Percentiles rank a stretch among this genome's conserved stretches.
Evolutionary conservation across 2,888 invertebrate species (phyloP).

Genomic region (Mythimna lalbum): DNA sequence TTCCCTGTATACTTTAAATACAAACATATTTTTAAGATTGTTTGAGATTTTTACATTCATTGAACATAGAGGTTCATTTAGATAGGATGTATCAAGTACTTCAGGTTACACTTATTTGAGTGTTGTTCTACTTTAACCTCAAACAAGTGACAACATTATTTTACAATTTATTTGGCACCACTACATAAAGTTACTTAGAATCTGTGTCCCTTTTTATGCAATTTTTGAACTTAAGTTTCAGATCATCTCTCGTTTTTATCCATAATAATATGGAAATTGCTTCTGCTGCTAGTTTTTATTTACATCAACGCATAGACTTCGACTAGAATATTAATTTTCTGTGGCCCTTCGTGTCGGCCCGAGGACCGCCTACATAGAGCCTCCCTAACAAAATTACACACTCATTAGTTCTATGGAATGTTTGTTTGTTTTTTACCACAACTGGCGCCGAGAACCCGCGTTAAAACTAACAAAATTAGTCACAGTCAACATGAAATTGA

Average conservation of each 20-base stretch:
- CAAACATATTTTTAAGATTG: neutral
- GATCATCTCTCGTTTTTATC: slow-evolving; percentile 7
- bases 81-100: slow-evolving; percentile 17
- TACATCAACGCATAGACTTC: slow-evolving; percentile 51
- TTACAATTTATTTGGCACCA: neutral
- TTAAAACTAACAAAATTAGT: slow-evolving; percentile 87
- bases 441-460: slow-evolving; percentile 79
- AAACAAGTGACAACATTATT: neutral
- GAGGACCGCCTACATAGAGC: slow-evolving; percentile 84
- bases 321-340: slow-evolving; percentile 77
- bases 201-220: slow-evolving; percentile 5
- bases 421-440: slow-evolving; percentile 86
- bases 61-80: neutral
- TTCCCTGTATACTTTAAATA: neutral
- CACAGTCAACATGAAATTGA: slow-evolving; percentile 80
- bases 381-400: slow-evolving; percentile 87
- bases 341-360: slow-evolving; percentile 61
- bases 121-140: slow-evolving; percentile 2
- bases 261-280: slow-evolving; percentile 31
- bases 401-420: slow-evolving; percentile 87
- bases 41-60: neutral
- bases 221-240: slow-evolving; percentile 1
- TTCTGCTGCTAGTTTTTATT: slow-evolving; percentile 53
- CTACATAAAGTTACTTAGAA: neutral
- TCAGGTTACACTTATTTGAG: slow-evolving; percentile 13